Conservation (phyloP, 1,140 invertebrate species). For the Drosophila varians region DNA sequence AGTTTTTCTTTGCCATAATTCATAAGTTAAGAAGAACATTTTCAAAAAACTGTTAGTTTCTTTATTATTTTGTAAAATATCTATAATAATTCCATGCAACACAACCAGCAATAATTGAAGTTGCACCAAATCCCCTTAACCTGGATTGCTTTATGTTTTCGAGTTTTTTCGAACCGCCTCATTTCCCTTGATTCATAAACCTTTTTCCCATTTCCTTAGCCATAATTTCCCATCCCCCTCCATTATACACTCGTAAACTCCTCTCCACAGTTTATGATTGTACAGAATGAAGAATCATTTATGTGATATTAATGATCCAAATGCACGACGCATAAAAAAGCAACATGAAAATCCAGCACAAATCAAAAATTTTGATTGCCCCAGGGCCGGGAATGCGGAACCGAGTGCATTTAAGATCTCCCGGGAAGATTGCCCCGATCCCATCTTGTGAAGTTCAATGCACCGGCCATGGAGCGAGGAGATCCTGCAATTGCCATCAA, state of each 20-base stretch:
- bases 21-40: no score
- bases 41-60: no score
- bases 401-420: slow-evolving; percentile 41
- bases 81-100: no score
- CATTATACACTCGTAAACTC: slow-evolving; percentile 1
- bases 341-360: slow-evolving; percentile 37
- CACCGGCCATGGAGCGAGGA: slow-evolving; percentile 3
- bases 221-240: not conserved
- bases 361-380: slow-evolving; percentile 40
- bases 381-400: slow-evolving; percentile 28
- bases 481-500: slow-evolving; percentile 35
- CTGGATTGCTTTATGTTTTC: not conserved
- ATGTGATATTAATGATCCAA: slow-evolving; percentile 37
- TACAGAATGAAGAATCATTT: slow-evolving; percentile 15
- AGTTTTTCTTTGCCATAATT: no score
- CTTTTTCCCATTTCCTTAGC: not conserved
- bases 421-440: slow-evolving; percentile 15
- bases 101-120: no score
- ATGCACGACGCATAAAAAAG: slow-evolving; percentile 17
- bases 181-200: slow-evolving; percentile 4
- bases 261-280: slow-evolving; percentile 13
- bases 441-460: slow-evolving; percentile 34
- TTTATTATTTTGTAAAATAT: no score
- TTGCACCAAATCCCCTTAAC: not conserved
- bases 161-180: slow-evolving; percentile 3